Evolutionary conservation across 2,113 vertebrate genomes (phyloP).

Genomic region (Polypterus senegalus): DNA sequence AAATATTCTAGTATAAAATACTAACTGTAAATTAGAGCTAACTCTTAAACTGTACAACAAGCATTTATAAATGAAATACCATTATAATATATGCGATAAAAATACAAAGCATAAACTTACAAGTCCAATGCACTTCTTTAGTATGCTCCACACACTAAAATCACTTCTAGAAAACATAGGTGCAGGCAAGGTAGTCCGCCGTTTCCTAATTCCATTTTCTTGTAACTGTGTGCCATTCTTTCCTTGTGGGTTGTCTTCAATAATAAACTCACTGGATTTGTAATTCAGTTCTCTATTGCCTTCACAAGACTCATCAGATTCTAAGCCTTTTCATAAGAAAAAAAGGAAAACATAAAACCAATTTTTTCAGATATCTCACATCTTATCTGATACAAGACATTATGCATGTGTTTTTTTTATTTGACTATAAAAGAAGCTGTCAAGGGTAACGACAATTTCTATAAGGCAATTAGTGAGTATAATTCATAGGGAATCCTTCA

Average conservation of each 20-base stretch:
- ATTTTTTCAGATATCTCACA: too few relatives aligned
- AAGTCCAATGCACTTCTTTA: constrained; percentile 93
- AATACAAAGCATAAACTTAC: constrained; percentile 44
- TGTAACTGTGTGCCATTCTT: constrained; percentile 58
- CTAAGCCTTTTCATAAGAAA: constrained; percentile 64
- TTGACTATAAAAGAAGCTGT: too few relatives aligned
- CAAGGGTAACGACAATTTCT: too few relatives aligned
- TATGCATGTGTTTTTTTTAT: too few relatives aligned
- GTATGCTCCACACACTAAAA: constrained; percentile 86
- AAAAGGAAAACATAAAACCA: background rate
- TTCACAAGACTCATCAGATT: constrained; percentile 84
- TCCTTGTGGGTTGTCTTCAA: constrained; percentile 44
- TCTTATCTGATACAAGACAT: too few relatives aligned
- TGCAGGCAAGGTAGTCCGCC: constrained; percentile 77
- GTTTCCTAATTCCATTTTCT: constrained; percentile 82
- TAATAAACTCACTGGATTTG: constrained; percentile 53
- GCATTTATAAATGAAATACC: too few relatives aligned
- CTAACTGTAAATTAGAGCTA: background rate
- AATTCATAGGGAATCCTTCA: too few relatives aligned
- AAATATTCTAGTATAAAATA: background rate
- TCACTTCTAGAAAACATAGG: constrained; percentile 84
- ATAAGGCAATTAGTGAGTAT: too few relatives aligned
- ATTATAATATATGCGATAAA: background rate
- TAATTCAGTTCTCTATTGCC: constrained; percentile 73
- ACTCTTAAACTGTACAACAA: background rate